These are phyloP conservation scores for Hycleus phaleratus DNA, from an alignment of 1,140 invertebrate species.

Conservation along the genomic window DNA sequence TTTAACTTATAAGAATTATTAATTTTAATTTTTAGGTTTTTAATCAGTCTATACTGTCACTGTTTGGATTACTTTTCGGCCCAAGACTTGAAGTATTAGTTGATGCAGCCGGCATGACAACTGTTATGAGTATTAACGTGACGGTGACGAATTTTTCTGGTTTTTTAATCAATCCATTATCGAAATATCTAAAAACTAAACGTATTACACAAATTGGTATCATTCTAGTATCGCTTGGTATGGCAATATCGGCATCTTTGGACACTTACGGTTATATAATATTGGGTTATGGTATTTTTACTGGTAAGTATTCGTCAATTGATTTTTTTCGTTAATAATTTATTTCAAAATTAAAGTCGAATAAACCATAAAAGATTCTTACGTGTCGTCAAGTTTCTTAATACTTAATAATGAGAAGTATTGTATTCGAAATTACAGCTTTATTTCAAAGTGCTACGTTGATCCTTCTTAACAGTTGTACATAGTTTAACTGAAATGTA, in stretches of 20 bases:
- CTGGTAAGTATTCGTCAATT: constrained; percentile 42
- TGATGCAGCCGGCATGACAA: constrained; percentile 50
- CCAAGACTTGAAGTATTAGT: constrained; percentile 54
- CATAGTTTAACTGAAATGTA: constrained; percentile 4
- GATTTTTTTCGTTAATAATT: too few species aligned
- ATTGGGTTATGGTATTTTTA: constrained; percentile 57
- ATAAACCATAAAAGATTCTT: constrained; percentile 3
- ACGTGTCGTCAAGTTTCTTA: constrained; percentile 10
- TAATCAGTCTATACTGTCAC: constrained; percentile 62
- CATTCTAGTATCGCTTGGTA: constrained; percentile 49
- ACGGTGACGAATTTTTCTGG: constrained; percentile 63
- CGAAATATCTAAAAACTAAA: constrained; percentile 55
- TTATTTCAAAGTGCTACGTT: constrained; percentile 9
- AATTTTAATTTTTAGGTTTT: constrained; percentile 50
- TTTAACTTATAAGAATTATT: not conserved
- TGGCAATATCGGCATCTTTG: constrained; percentile 54
- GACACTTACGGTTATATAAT: constrained; percentile 56
- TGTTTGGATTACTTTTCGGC: constrained; percentile 63
- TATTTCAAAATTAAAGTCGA: not conserved
- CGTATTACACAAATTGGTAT: constrained; percentile 55
- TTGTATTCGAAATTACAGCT: constrained; percentile 7
- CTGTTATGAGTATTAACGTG: constrained; percentile 61
- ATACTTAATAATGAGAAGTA: constrained; percentile 13
- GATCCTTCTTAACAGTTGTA: constrained; percentile 12
- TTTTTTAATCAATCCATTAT: constrained; percentile 55